Conservation (phyloP, 2,113 vertebrate species). For the Vidua chalybeata region DNA sequence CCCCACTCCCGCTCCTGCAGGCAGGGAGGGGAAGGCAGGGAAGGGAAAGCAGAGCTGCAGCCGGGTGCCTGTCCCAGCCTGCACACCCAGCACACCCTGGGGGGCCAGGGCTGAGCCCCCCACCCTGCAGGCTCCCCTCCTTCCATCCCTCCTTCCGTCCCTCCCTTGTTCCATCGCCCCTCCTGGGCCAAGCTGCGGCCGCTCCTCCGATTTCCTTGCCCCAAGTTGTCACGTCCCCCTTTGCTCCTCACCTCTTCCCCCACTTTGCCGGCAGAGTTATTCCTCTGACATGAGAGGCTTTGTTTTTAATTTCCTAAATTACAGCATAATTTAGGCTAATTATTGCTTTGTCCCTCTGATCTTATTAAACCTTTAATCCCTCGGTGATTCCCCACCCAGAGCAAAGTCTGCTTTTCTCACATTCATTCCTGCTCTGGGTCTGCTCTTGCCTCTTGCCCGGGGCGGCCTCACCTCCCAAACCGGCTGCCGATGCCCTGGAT, state of each 20-base stretch:
- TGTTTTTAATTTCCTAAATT: constrained; percentile 73
- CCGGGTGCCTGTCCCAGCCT: not conserved
- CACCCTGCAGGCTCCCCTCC: too few relatives aligned
- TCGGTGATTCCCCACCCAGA: constrained; percentile 62
- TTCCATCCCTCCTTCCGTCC: not conserved
- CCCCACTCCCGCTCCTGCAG: not conserved
- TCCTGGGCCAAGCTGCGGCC: fast-evolving
- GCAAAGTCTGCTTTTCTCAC: constrained; percentile 62
- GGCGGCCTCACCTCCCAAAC: not conserved
- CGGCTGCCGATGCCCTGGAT: not conserved
- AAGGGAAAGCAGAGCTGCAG: not conserved
- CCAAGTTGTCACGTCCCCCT: not conserved
- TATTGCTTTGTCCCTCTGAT: constrained; percentile 71
- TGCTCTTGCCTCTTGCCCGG: constrained; percentile 33
- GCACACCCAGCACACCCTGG: not conserved
- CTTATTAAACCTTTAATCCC: constrained; percentile 72
- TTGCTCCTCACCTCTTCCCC: constrained; percentile 11
- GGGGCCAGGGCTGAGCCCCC: not conserved
- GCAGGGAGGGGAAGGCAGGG: not conserved
- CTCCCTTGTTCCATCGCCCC: not conserved
- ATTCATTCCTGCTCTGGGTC: constrained; percentile 41
- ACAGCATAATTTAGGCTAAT: constrained; percentile 70
- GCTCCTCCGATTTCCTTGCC: not conserved
- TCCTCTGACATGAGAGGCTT: constrained; percentile 55
- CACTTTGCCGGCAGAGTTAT: not conserved